These are phyloP conservation scores for Cephalopachus bancanus DNA, from an alignment of 2,797 vertebrate species.

Conservation along the genomic window DNA sequence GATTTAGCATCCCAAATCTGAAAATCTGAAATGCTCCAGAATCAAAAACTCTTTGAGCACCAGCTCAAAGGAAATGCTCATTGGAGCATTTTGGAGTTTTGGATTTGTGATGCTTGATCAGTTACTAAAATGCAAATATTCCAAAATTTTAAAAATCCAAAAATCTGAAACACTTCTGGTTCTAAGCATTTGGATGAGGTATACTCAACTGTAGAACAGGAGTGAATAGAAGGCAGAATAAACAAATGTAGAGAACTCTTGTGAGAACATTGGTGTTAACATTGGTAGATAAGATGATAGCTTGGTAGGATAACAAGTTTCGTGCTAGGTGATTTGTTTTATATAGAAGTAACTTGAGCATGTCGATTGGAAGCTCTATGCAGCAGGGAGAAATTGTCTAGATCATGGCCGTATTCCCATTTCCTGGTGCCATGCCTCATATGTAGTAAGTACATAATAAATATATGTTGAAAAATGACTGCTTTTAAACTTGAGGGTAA, in stretches of 20 bases:
- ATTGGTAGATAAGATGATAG: neutral
- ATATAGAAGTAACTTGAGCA: neutral
- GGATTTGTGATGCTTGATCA: neutral
- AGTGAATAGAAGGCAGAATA: neutral
- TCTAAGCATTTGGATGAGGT: neutral
- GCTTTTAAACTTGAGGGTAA: conserved; percentile 40
- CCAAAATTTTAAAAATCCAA: neutral
- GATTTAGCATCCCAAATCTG: neutral
- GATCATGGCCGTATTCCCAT: neutral
- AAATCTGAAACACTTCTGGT: neutral
- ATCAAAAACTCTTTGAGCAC: neutral
- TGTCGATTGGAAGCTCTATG: neutral
- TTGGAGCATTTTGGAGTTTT: neutral
- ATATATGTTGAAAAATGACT: neutral
- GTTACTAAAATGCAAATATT: neutral
- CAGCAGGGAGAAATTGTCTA: neutral
- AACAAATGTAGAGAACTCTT: neutral
- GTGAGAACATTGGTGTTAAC: neutral
- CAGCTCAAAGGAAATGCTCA: neutral
- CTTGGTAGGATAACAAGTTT: neutral
- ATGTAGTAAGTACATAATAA: neutral
- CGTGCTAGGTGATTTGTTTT: neutral
- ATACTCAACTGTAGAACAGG: neutral
- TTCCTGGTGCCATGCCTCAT: neutral
- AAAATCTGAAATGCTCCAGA: neutral